Base-by-base conservation (phyloP, 2,113 vertebrate genomes). In the Oreochromis spilurus region DNA sequence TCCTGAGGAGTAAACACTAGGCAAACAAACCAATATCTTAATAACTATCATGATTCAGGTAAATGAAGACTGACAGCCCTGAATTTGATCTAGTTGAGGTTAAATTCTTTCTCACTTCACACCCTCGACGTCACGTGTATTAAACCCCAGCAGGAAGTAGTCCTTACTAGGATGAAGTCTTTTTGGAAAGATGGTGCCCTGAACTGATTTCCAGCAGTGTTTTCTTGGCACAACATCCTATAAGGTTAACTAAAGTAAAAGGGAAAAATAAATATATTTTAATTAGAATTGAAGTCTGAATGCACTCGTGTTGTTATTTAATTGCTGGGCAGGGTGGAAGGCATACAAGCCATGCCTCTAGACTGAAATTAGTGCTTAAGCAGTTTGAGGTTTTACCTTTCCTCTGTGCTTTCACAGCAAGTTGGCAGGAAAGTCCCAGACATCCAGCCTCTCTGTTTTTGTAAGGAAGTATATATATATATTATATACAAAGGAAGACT, bases 321-420 rank as follows among this genome's bases (percentile, higher is more conserved):
- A 52, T 24, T 45, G 38, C n/a, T 10, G 8, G 24, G 5, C 16
- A 75, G 43, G 0, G 70, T 31, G 14, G 14, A 17, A 1, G 70
- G 43, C 70, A 50, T 31, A 75, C 24, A 75, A 50, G 70, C 43
- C 70, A 29, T 50, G 24, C 5, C 70, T 67, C 52, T 50, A 70
- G 9, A 79, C 40, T 55, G 19, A 78, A 87, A 84, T 77, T 34
- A 82, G 67, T 48, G 80, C 40, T 77, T 53, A 52, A 82, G 65
- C 29, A 53, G 40, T 88, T 31, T 83, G 62, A 53, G 85, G 80
- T 87, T 87, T 93, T 85, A 88, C 86, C 83, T 91, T 90, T 62
- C 80, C 36, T 87, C 82, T 29, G 36, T n/a, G 55, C 83, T 83
- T 82, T 79, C 58, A 55, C 78, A 90, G 86, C 43, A 62, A 77